Conservation (phyloP, 2,888 invertebrate species). For the Melinopterus prodromus region DNA sequence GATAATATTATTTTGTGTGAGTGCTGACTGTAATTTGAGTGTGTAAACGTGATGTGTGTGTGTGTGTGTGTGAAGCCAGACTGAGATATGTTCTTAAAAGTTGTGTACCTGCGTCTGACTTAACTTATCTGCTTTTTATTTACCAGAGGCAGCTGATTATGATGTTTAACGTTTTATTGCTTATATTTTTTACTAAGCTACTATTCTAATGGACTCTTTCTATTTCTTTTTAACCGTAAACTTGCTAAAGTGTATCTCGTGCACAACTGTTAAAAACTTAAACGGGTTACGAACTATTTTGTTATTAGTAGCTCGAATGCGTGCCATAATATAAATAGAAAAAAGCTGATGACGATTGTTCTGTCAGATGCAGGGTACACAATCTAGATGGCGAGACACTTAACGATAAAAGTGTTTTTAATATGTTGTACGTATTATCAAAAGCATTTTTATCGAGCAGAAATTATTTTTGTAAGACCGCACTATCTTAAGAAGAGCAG, state of each 20-base stretch:
- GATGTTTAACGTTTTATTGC: no score
- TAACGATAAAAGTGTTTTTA: background rate
- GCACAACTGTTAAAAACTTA: no score
- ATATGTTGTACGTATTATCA: background rate
- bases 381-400: background rate
- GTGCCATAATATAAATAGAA: background rate
- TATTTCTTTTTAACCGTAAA: no score
- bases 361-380: background rate
- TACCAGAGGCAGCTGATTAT: no score
- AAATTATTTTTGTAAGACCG: background rate
- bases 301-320: no score
- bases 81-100: background rate
- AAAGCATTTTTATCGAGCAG: background rate
- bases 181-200: no score
- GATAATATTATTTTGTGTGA: background rate
- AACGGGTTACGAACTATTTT: no score
- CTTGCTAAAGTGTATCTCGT: no score
- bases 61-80: background rate
- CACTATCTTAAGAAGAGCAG: background rate
- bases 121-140: background rate
- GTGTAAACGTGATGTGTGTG: background rate
- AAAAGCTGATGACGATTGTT: background rate
- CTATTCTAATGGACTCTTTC: no score
- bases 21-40: background rate
- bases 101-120: background rate